Conservation (phyloP, 2,888 invertebrate genomes). For the Caradrina kadenii region DNA sequence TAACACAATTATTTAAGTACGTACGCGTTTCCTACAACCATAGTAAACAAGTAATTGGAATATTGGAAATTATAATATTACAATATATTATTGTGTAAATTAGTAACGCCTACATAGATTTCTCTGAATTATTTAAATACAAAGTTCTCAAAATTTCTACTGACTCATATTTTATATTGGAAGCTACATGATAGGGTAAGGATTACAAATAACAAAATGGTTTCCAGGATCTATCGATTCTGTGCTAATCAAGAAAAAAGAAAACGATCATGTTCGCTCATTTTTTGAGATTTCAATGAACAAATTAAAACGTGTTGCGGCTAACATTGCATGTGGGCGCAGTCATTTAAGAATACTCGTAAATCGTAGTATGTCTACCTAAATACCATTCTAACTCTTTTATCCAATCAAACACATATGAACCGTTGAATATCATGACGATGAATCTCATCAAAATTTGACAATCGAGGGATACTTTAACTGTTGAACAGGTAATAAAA, state of each 20-base stretch:
- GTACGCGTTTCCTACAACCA: constrained; percentile 5
- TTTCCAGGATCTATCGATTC: background rate
- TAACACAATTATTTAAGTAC: background rate
- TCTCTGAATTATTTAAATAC: background rate
- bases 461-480: background rate
- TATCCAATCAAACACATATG: constrained; percentile 4
- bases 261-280: background rate
- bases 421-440: background rate
- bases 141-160: background rate
- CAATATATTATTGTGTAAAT: constrained; percentile 5
- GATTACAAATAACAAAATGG: background rate
- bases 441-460: constrained; percentile 8
- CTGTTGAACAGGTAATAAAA: constrained; percentile 31
- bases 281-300: constrained; percentile 21
- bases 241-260: background rate
- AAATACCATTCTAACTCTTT: background rate
- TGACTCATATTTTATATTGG: background rate
- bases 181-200: too few relatives aligned
- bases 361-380: constrained; percentile 20
- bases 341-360: constrained; percentile 9
- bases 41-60: constrained; percentile 18
- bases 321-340: constrained; percentile 45
- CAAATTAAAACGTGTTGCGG: constrained; percentile 12
- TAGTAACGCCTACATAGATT: background rate
- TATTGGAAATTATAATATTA: too few relatives aligned